Evolutionary conservation across 2,888 invertebrate genomes (phyloP).

Genomic region (Cenopis cana): DNA sequence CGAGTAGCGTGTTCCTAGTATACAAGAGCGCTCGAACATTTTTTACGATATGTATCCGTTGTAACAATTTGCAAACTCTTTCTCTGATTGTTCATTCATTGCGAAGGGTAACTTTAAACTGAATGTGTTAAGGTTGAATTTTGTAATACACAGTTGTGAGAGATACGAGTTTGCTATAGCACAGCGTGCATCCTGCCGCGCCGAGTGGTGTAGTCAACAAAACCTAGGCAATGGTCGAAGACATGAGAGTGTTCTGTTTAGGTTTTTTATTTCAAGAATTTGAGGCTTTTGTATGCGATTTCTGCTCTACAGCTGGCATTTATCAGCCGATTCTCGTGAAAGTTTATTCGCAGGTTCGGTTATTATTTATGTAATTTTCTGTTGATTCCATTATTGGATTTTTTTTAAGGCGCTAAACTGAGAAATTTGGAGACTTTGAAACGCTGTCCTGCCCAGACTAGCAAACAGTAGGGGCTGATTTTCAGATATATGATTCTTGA

Average conservation of each 20-base stretch:
- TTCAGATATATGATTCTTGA: no score
- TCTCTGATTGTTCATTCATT: not conserved
- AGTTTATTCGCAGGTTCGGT: no score
- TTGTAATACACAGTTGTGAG: not conserved
- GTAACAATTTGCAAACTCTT: not conserved
- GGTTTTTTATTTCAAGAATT: no score
- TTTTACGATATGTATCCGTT: constrained; percentile 28
- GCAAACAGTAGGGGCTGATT: no score
- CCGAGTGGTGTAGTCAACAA: constrained; percentile 33
- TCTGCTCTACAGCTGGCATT: no score
- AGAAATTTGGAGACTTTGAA: no score
- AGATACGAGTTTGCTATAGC: constrained; percentile 11
- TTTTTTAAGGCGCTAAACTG: no score
- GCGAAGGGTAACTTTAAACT: not conserved
- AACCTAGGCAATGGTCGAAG: constrained; percentile 7
- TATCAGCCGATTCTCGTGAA: no score
- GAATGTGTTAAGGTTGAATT: not conserved
- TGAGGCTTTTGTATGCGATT: no score
- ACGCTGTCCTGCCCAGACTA: no score
- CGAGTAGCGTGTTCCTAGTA: not conserved
- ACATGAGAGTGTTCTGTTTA: not conserved
- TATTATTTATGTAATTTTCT: no score
- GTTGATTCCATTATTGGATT: no score
- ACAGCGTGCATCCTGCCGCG: constrained; percentile 16
- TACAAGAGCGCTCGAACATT: constrained; percentile 25